These are phyloP conservation scores for Aulostomus chinensis DNA, from an alignment of 2,797 vertebrate species.

Conservation along the genomic window DNA sequence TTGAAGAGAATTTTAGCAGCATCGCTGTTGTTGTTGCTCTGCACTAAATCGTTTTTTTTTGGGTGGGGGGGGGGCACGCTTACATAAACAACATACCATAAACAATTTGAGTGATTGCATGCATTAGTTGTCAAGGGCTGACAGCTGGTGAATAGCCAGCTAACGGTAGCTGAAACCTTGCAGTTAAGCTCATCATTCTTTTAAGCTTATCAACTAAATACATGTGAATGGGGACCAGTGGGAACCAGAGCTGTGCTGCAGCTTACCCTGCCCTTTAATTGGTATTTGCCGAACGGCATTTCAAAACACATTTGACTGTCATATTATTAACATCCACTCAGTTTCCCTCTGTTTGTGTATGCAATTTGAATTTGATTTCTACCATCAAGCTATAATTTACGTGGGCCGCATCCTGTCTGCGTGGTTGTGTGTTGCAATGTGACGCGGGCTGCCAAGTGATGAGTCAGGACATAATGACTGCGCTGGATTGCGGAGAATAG, in stretches of 20 bases:
- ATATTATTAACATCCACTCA: constrained; percentile 64
- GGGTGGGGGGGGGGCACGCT: too few species aligned
- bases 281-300: constrained; percentile 58
- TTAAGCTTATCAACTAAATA: too few species aligned
- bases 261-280: constrained; percentile 61
- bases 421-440: constrained; percentile 21
- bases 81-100: background rate
- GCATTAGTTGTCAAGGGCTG: too few species aligned
- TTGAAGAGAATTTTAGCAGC: too few species aligned
- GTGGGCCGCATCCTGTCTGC: constrained; percentile 13
- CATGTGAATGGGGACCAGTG: too few species aligned
- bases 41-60: too few species aligned
- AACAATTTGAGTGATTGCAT: too few species aligned
- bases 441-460: constrained; percentile 40
- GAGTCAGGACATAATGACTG: constrained; percentile 65
- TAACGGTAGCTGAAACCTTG: too few species aligned
- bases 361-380: constrained; percentile 69
- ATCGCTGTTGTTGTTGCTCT: too few species aligned
- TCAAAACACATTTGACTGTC: constrained; percentile 69
- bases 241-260: too few species aligned
- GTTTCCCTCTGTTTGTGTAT: constrained; percentile 52
- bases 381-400: constrained; percentile 66
- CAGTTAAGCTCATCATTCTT: too few species aligned
- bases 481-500: constrained; percentile 20
- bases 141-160: too few species aligned